phyloP scores from a whole-genome alignment of 2,888 invertebrate species.

The Phortica magna region DNA sequence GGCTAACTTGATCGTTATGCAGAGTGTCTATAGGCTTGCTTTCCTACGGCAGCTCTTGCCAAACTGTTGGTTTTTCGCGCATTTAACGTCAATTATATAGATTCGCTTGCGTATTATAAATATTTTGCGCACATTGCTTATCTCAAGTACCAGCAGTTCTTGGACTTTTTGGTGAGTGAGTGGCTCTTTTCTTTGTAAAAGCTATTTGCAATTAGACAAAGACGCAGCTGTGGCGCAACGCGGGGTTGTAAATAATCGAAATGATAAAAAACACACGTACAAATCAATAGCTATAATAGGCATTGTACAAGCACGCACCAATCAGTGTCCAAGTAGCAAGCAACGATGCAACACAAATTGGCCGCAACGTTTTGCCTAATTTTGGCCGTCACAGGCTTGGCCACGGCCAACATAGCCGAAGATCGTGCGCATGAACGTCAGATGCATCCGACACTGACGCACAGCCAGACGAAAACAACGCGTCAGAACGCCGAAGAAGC shows the following conservation, averaged over 20 bases:
- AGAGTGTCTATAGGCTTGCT: neutral
- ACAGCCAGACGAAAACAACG: neutral
- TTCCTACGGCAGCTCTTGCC: neutral
- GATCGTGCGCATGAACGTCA: slow-evolving; percentile 36
- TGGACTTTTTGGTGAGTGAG: too few relatives aligned
- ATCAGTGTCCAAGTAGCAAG: neutral
- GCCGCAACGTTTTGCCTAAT: neutral
- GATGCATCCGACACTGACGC: slow-evolving; percentile 65
- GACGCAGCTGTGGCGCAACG: neutral
- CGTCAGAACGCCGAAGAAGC: slow-evolving; percentile 48
- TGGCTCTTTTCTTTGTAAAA: too few relatives aligned
- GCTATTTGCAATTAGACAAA: neutral
- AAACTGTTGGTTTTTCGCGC: neutral
- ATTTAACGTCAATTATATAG: neutral
- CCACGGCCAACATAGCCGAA: neutral
- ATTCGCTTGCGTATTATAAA: neutral
- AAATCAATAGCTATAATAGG: neutral
- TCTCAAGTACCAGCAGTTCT: neutral
- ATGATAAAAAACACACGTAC: neutral
- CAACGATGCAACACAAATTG: neutral
- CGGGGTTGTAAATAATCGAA: neutral
- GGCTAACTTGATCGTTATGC: neutral
- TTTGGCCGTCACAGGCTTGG: neutral
- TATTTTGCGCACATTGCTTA: neutral
- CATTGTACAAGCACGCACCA: neutral